Evolutionary conservation across 2,797 vertebrate genomes (phyloP).

Genomic region (Dromococcyx pavoninus): DNA sequence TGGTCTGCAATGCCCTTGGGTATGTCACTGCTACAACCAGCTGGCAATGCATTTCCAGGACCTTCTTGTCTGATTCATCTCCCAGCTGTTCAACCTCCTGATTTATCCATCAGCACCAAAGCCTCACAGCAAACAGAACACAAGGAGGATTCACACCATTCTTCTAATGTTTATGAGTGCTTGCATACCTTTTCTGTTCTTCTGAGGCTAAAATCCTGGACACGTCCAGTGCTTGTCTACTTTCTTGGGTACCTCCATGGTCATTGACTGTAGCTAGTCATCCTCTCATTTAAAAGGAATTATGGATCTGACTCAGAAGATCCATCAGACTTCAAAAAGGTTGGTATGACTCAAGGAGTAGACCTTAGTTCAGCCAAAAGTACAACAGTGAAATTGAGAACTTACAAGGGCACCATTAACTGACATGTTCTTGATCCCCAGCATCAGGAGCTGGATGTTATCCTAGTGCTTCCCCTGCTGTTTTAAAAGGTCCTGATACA

Average conservation of each 20-base stretch:
- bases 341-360: neutral
- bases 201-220: neutral
- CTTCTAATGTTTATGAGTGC: neutral
- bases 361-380: neutral
- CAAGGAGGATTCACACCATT: neutral
- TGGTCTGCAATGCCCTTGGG: neutral
- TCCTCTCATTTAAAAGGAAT: neutral
- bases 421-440: neutral
- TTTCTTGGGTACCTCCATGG: neutral
- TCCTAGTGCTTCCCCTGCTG: neutral
- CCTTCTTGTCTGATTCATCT: neutral
- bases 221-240: neutral
- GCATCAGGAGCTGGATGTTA: neutral
- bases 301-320: neutral
- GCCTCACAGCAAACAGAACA: neutral
- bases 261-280: neutral
- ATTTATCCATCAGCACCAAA: neutral
- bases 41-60: neutral
- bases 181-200: neutral
- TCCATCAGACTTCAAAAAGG: neutral
- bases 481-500: neutral
- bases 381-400: neutral
- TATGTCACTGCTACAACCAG: rapidly evolving
- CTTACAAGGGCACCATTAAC: neutral
- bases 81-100: neutral